Percentiles rank a stretch among this genome's conserved stretches.
Conservation (phyloP, 37 sponge, comb jelly and placozoan species). For the Aphrocallistes beatrix region DNA sequence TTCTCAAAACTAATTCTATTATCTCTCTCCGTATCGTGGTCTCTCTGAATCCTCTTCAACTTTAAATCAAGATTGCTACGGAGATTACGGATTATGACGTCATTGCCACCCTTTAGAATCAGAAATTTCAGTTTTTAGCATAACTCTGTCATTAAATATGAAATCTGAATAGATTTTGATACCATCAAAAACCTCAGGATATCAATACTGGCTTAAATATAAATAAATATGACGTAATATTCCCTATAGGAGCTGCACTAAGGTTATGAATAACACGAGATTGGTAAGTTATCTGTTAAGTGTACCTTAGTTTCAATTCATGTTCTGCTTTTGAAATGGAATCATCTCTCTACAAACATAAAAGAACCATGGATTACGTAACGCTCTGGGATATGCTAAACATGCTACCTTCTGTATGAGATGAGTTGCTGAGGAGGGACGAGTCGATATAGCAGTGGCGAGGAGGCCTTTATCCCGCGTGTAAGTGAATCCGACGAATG, state of each 20-base stretch:
- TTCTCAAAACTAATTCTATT: background rate
- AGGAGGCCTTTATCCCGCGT: conserved; percentile 6
- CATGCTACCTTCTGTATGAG: background rate
- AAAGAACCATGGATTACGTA: background rate
- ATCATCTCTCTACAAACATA: conserved; percentile 5
- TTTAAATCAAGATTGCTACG: background rate
- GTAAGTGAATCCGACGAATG: conserved; percentile 93
- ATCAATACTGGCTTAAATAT: too few species aligned
- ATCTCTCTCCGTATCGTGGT: background rate
- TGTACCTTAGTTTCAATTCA: background rate
- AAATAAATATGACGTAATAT: too few species aligned
- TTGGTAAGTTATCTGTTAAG: too few species aligned
- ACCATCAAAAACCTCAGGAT: too few species aligned
- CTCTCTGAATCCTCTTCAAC: background rate
- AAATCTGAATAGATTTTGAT: too few species aligned
- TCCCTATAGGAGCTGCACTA: too few species aligned
- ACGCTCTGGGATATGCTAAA: too few species aligned
- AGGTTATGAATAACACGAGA: too few species aligned
- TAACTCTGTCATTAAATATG: too few species aligned
- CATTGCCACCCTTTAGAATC: too few species aligned
- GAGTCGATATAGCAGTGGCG: background rate
- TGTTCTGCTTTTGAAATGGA: background rate
- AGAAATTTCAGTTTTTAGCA: too few species aligned
- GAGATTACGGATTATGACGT: too few species aligned
- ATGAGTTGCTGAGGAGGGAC: background rate